Evolutionary conservation across 1,140 invertebrate species (phyloP), one percentile per base, ranked within the genome.

Genomic region (Zaprionus davidi): DNA sequence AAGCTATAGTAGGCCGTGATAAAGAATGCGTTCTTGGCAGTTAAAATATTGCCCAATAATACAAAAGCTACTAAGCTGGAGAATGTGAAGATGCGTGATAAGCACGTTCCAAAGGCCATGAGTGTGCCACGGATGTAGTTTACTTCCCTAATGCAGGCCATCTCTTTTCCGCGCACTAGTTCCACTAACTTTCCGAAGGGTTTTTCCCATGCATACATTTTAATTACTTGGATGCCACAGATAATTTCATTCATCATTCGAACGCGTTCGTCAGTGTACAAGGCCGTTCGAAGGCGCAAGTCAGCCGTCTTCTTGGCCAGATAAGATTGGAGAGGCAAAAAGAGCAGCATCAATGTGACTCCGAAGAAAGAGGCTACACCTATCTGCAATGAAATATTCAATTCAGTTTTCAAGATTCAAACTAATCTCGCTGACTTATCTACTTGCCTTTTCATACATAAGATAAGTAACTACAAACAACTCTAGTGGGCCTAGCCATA

Each of bases 161-260:
- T 93, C 82, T 94, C 93, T 49, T 92, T 93, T 76, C 92, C 93
- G 82, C 95, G 92, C 1, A 94, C 94, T 4, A 92, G 73, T 22
- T 94, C 93, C 0, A 96, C 93, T 5, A 97, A 92, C 60, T 94
- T 94, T 28, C 94, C 94, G 82, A 97, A 98, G 0, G 96, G 95
- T 81, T 95, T 95, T 91, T 98, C 97, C 97, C 97, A 98, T 1
- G 96, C 95, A 81, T 97, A 97, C 97, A 98, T 98, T 93, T 98
- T 98, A 15, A 98, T 98, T 0, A 98, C 96, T 93, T 97, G 95
- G 78, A 98, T 97, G 1, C 97, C 97, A 51, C 95, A 94, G 22
- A 98, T 95, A 4, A 99, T 97, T 93, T 98, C 97, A 87, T 96
- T 97, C 96, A 98, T 98, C 38, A 97, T 90, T 51, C 95, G 94